Conservation (phyloP, 1,140 invertebrate species). For the Drosophila athabasca region DNA sequence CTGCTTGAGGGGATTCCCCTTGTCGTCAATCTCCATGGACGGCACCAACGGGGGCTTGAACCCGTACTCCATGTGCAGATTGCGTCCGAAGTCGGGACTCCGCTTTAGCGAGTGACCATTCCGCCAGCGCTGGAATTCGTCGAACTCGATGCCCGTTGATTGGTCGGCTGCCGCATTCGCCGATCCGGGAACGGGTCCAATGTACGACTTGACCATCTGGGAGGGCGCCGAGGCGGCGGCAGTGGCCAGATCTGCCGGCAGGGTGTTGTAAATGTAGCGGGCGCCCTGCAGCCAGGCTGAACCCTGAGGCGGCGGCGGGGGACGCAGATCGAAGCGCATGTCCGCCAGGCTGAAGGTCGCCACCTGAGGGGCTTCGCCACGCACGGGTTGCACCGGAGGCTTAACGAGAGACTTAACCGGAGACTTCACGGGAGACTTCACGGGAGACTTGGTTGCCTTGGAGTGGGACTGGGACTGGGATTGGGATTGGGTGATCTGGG, state of each 20-base stretch:
- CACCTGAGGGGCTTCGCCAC: constrained; percentile 61
- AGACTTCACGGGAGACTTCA: neutral
- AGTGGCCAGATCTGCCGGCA: constrained; percentile 63
- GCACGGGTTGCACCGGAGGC: constrained; percentile 49
- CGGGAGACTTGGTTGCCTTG: constrained; percentile 31
- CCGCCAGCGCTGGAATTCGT: constrained; percentile 84
- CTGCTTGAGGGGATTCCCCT: constrained; percentile 85
- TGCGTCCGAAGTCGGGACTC: constrained; percentile 86
- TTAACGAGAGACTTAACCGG: constrained; percentile 14
- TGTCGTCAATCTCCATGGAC: constrained; percentile 91
- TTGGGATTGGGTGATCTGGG: constrained; percentile 38
- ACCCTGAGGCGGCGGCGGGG: constrained; percentile 65
- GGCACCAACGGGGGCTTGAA: constrained; percentile 92
- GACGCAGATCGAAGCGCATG: constrained; percentile 73
- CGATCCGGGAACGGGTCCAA: constrained; percentile 70
- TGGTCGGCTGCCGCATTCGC: constrained; percentile 32
- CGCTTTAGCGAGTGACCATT: constrained; percentile 76
- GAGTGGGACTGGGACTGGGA: neutral
- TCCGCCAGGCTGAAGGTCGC: constrained; percentile 72
- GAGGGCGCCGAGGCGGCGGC: constrained; percentile 55
- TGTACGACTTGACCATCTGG: constrained; percentile 64
- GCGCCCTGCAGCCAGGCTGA: constrained; percentile 70
- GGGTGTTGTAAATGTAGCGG: constrained; percentile 76
- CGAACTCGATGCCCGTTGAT: constrained; percentile 52
- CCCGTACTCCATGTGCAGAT: constrained; percentile 90